Conservation (phyloP, 1,140 invertebrate genomes). For the Oryzaephilus surinamensis region DNA sequence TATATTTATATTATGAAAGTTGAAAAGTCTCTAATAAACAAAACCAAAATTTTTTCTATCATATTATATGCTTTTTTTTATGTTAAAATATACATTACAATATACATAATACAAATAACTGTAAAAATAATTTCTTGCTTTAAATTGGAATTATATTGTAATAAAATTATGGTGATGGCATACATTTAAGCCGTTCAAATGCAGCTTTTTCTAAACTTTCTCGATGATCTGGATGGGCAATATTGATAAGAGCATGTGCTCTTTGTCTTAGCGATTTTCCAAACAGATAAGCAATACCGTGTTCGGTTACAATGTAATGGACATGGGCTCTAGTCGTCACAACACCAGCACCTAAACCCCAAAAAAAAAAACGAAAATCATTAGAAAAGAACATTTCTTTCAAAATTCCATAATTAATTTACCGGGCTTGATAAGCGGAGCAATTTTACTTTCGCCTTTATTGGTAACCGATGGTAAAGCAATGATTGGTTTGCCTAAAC, state of each 20-base stretch:
- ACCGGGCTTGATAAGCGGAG: constrained; percentile 73
- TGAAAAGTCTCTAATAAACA: too few species aligned
- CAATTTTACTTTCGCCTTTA: constrained; percentile 83
- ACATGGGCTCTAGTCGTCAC: constrained; percentile 87
- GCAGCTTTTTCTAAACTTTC: constrained; percentile 78
- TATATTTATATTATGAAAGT: too few species aligned
- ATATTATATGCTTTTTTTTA: too few species aligned
- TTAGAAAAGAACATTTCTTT: too few species aligned
- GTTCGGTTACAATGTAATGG: constrained; percentile 88
- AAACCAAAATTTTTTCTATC: too few species aligned
- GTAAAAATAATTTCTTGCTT: constrained; percentile 2
- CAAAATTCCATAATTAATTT: constrained; percentile 27
- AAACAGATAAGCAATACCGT: constrained; percentile 83
- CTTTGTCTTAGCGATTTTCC: constrained; percentile 81
- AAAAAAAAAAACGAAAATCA: constrained; percentile 3
- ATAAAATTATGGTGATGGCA: constrained; percentile 47
- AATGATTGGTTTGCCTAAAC: constrained; percentile 86
- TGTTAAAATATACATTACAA: too few species aligned
- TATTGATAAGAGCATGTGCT: constrained; percentile 78
- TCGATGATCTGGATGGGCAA: constrained; percentile 84
- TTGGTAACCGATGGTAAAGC: constrained; percentile 79
- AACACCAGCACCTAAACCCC: constrained; percentile 71
- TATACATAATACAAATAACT: too few species aligned
- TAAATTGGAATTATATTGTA: too few species aligned
- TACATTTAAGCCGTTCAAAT: constrained; percentile 77